Base-by-base conservation (phyloP, 2,113 vertebrate species). In the Steatornis caripensis region DNA sequence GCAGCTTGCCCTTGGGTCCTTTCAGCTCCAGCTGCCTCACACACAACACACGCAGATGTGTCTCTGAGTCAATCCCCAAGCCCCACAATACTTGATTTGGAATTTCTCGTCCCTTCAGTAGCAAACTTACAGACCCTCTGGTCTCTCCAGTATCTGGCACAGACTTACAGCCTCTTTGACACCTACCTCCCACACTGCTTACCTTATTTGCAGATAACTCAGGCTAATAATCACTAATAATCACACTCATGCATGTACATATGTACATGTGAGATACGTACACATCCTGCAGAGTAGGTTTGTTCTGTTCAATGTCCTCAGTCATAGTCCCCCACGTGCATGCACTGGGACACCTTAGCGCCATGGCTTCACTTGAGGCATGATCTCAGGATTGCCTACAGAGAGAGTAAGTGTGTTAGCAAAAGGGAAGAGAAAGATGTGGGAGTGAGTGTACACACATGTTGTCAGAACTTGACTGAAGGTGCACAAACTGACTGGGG, bases 101-200 rank as follows among this genome's bases (percentile, higher is more conserved):
- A 64, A 13, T 6, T 70, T 53, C 36, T 49, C 39, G 4, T 49
- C 41, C 3, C 30, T 53, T 75, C n/a, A 79, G 14, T 29, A 68
- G 8, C 1, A 14, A 34, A 6, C 57, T 36, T 36, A 6, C 6
- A 64, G 61, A 45, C 8, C 12, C 9, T 60, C 4, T 0, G 2
- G 6, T 49, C 11, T 69, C 17, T 61, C 10, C 53, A 57, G 8
- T 39, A 26, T 36, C 23, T n/a, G 36, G 7, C 15, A 26, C 4
- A 82, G 21, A 62, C 8, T 61, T 57, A 34, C 3, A 75, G 12
- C 2, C 20, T n/a, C 16, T 81, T 48, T 46, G 16, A 43, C n/a
- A 11, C 10, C 23, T 27, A 3, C 16, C 4, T 54, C 4, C 43
- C n/a, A 64, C 3, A 7, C 12, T 71, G 17, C 20, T 71, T 66